Conservation (phyloP, 2,888 invertebrate species). For the Pristionchus maxplancki region DNA sequence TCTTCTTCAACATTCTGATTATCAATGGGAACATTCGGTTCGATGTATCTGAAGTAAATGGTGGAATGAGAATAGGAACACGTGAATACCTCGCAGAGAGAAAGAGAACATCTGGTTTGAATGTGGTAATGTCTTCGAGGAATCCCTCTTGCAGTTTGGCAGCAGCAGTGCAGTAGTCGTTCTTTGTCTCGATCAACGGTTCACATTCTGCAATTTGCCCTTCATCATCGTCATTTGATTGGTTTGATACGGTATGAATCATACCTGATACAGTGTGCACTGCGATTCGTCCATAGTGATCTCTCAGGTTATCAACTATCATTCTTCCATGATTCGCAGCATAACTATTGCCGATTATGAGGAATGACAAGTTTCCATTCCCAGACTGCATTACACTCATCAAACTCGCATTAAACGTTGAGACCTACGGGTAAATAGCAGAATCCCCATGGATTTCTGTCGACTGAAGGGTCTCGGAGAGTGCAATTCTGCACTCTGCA, state of each 20-base stretch:
- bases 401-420: neutral
- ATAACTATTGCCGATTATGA: conserved; percentile 23
- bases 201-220: conserved; percentile 18
- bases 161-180: neutral
- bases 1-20: neutral
- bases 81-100: neutral
- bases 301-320: neutral
- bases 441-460: conserved; percentile 24
- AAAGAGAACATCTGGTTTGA: conserved; percentile 15
- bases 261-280: conserved; percentile 12
- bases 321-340: conserved; percentile 22
- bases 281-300: neutral
- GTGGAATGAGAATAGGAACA: too few species aligned
- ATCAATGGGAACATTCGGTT: conserved; percentile 20
- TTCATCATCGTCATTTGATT: neutral
- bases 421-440: neutral
- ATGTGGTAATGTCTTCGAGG: neutral
- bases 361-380: neutral
- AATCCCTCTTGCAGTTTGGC: neutral
- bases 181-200: conserved; percentile 27
- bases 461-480: neutral
- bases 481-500: neutral
- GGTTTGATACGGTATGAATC: too few species aligned
- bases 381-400: neutral
- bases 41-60: conserved; percentile 1